Percentiles rank a stretch among this genome's conserved stretches.
These are phyloP conservation scores for Istiophorus platypterus DNA, from an alignment of 2,113 vertebrate genomes.

Conservation along the genomic window DNA sequence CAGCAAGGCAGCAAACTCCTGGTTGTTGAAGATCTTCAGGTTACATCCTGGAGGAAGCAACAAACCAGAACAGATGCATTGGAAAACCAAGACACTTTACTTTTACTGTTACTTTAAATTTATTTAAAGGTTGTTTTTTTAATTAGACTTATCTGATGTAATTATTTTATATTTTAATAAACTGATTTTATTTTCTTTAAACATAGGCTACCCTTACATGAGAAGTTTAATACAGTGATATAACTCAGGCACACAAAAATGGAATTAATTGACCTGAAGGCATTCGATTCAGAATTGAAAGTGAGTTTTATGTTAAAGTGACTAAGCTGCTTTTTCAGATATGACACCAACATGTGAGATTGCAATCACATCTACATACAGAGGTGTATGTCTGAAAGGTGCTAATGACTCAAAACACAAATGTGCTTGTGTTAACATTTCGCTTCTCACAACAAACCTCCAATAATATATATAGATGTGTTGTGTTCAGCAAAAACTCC, in stretches of 20 bases:
- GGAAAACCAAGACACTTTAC: neutral
- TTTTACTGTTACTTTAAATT: neutral
- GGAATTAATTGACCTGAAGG: neutral
- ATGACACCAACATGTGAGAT: neutral
- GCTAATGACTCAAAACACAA: neutral
- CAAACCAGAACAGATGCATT: neutral
- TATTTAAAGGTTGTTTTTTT: too few relatives aligned
- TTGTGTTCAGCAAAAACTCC: neutral
- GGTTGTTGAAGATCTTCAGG: constrained; percentile 99
- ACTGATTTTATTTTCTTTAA: too few relatives aligned
- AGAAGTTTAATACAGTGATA: too few relatives aligned
- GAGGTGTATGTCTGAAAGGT: neutral
- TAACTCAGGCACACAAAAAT: neutral
- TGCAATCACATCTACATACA: neutral
- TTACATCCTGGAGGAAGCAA: constrained; percentile 89
- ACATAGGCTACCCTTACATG: too few relatives aligned
- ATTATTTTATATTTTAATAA: too few relatives aligned
- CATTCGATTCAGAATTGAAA: neutral
- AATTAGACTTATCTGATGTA: too few relatives aligned
- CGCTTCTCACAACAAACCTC: neutral
- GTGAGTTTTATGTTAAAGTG: neutral
- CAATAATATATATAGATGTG: neutral
- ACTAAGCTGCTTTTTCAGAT: neutral
- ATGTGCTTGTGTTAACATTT: neutral
- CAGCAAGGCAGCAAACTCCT: constrained; percentile 96